Conservation (phyloP, 1,140 invertebrate genomes). For the Drosophila melanica region DNA sequence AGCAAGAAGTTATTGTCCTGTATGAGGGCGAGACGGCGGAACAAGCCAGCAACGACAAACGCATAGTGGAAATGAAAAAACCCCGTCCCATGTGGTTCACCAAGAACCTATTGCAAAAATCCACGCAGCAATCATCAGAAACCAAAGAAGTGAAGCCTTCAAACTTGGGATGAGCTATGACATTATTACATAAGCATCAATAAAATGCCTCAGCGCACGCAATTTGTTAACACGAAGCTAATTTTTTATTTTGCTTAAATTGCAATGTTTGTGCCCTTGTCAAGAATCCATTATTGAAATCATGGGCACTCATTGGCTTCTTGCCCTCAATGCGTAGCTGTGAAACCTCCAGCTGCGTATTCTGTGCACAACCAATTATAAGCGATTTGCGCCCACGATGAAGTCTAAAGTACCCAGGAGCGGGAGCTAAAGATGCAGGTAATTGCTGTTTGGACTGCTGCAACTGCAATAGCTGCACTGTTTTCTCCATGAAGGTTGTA, state of each 20-base stretch:
- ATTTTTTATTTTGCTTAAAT: slow-evolving; percentile 60
- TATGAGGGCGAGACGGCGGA: slow-evolving; percentile 91
- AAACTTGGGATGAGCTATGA: slow-evolving; percentile 86
- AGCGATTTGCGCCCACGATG: slow-evolving; percentile 79
- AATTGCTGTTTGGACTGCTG: slow-evolving; percentile 59
- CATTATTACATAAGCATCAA: slow-evolving; percentile 29
- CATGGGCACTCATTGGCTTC: slow-evolving; percentile 86
- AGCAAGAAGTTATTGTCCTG: slow-evolving; percentile 92
- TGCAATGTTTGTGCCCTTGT: slow-evolving; percentile 77
- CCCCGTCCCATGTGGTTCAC: slow-evolving; percentile 91
- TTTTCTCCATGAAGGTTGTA: slow-evolving; percentile 86
- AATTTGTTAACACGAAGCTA: slow-evolving; percentile 45
- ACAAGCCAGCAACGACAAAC: slow-evolving; percentile 86
- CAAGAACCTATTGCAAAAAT: slow-evolving; percentile 91
- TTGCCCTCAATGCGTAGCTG: slow-evolving; percentile 86
- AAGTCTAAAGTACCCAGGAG: slow-evolving; percentile 57
- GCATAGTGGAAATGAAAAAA: slow-evolving; percentile 90
- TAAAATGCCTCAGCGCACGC: slow-evolving; percentile 27
- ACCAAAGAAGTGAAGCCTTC: slow-evolving; percentile 89
- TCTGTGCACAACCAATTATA: slow-evolving; percentile 86
- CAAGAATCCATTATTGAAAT: slow-evolving; percentile 89
- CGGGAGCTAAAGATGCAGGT: neutral
- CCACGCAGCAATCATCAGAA: slow-evolving; percentile 87
- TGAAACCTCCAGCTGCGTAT: slow-evolving; percentile 86
- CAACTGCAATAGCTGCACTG: slow-evolving; percentile 87